phyloP scores from a whole-genome alignment of 2,888 invertebrate species.

The Spilosoma lubricipeda region DNA sequence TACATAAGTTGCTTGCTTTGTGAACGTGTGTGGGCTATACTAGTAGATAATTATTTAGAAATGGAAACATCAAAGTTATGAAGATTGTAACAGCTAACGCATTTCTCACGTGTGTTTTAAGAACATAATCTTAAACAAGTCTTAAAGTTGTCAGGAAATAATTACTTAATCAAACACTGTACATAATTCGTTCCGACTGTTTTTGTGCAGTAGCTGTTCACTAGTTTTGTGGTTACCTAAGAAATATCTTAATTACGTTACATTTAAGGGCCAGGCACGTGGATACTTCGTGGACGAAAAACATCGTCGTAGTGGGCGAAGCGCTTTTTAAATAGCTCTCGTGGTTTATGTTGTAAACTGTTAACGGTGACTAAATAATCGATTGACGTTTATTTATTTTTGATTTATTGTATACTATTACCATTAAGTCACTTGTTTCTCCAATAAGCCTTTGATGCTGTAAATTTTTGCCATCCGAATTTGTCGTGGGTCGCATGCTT shows the following conservation, averaged over 20 bases:
- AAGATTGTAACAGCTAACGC: not conserved
- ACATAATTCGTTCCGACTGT: constrained; percentile 38
- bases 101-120: constrained; percentile 34
- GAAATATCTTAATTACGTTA: constrained; percentile 19
- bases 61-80: not conserved
- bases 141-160: constrained; percentile 35
- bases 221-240: constrained; percentile 28
- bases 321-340: constrained; percentile 17
- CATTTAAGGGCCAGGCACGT: constrained; percentile 14
- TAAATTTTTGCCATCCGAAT: not conserved
- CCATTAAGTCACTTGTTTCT: not conserved
- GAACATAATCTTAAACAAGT: constrained; percentile 13
- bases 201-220: constrained; percentile 38
- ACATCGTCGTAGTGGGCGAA: constrained; percentile 18
- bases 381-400: constrained; percentile 5
- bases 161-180: constrained; percentile 46
- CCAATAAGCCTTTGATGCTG: not conserved
- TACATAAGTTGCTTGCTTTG: constrained; percentile 11
- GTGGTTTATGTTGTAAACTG: constrained; percentile 10
- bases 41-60: not conserved
- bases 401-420: constrained; percentile 5
- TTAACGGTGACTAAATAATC: constrained; percentile 22
- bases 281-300: constrained; percentile 27
- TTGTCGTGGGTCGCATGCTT: constrained; percentile 6
- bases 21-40: constrained; percentile 4